Percentiles rank a stretch among this genome's conserved stretches.
Conservation (phyloP, 2,113 vertebrate genomes). For the Butorides virescens region DNA sequence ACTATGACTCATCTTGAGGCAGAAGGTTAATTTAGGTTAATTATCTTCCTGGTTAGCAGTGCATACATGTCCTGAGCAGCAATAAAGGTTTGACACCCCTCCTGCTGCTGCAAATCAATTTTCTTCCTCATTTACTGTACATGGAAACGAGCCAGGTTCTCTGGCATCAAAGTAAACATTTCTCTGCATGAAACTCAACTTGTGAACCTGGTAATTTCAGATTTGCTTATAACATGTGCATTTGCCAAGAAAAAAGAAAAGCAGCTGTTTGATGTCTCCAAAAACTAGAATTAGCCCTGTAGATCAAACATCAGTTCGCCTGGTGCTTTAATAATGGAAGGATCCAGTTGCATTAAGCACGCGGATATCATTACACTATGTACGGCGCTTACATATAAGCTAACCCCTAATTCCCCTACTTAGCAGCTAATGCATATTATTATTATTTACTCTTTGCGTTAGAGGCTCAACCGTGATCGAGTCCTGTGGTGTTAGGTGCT, state of each 20-base stretch:
- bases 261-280: conserved; percentile 69
- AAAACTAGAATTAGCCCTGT: conserved; percentile 50
- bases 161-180: conserved; percentile 69
- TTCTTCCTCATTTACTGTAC: conserved; percentile 72
- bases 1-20: conserved; percentile 67
- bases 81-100: conserved; percentile 67
- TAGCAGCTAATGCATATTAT: conserved; percentile 49
- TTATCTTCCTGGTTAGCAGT: conserved; percentile 71
- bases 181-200: conserved; percentile 70
- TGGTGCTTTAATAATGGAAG: conserved; percentile 53
- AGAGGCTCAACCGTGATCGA: background rate
- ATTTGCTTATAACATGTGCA: conserved; percentile 49
- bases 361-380: conserved; percentile 24
- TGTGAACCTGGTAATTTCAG: conserved; percentile 73
- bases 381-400: background rate
- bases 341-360: conserved; percentile 36
- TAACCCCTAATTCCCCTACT: conserved; percentile 35
- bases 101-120: conserved; percentile 71
- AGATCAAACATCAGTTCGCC: conserved; percentile 50
- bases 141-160: conserved; percentile 63
- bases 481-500: background rate
- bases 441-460: conserved; percentile 34
- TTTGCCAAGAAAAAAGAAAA: conserved; percentile 42
- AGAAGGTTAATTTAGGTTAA: conserved; percentile 75
- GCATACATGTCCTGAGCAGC: conserved; percentile 66